Base-by-base conservation (phyloP, 2,113 vertebrate species). In the Equus quagga region DNA sequence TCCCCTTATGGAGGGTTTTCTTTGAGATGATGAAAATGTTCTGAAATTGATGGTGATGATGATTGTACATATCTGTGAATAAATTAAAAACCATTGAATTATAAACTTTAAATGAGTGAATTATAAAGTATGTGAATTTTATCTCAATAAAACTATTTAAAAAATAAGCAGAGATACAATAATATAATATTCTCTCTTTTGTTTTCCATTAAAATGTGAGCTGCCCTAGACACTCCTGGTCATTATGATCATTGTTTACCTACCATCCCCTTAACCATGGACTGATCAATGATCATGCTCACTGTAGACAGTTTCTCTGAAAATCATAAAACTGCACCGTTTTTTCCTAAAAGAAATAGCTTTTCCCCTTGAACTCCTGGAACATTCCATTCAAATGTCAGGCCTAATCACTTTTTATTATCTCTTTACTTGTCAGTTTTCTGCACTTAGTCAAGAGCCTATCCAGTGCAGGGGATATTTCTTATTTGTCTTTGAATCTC, bases 401-500 rank as follows among this genome's bases (percentile, higher is more conserved):
- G 31, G 3, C 17, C n/a, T 17, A 10, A 28, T 76, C 18, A 2
- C 5, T 51, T 49, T 56, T 51, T 26, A 19, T 46, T 19, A 8
- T 44, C 28, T 73, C 2, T 28, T 56, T 41, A 15, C 11, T 51
- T 64, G 21, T 44, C 49, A 8, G 8, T 85, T 64, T 76, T 54
- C 28, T 62, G 2, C 4, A 54, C 3, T 82, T 9, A 2, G 4
- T 64, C 28, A 26, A 5, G n/a, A 62, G 19, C 54, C 67, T 28
- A 14, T 23, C 24, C 24, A 60, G 15, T 31, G 9, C 11, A 54
- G 14, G 8, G 19, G 21, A 58, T 9, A 10, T 56, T 89, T 33
- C 62, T 75, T 49, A 73, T 31, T 58, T 75, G 41, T 51, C 87
- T 94, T 44, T 89, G 33, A 81, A 89, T 78, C 58, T 58, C 60